Evolutionary conservation across 2,888 invertebrate genomes (phyloP), one percentile per base, ranked within the genome.

Genomic region (Ditylenchus weischeri): DNA sequence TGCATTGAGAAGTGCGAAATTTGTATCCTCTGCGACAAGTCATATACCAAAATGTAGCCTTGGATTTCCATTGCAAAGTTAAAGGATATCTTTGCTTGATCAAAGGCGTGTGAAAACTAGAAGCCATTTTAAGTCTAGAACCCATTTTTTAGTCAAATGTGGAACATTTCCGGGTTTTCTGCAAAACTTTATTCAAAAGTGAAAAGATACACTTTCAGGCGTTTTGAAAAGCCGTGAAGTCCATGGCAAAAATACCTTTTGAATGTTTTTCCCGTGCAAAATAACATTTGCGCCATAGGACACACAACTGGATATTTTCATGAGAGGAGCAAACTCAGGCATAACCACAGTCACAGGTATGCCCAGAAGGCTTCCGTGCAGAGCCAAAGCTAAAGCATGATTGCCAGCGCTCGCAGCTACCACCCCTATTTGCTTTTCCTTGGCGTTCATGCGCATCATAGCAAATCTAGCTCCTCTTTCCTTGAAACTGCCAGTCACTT

Each of bases 401-500:
- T 94, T 95, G 0, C 94, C 66, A 1, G 69, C 66, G 8, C 66
- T 66, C 35, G 69, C 69, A 18, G 69, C 69, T 23, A 68, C 65
- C 10, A 70, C 70, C 35, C 70, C 70, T 35, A 60, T 58, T 50
- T 63, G 23, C 23, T 57, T 66, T 57, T 66, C 59, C 36, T 10
- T 21, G 15, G 50, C 36, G 13, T 36, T 59, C 18, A 72, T 58
- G 29, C 64, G 29, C 43, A 72, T 29, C 48, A 76, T 73, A 19
- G 75, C 75, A 61, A 91, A 91, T 19, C 93, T 86, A 0, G 94
- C 94, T 0, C 94, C 94, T 70, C 94, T 88, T 83, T 95, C 94
- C 84, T 94, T 94, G 83, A 94, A 93, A 84, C 92, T 93, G 83
- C 94, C 94, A n/a, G 94, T 95, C 73, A 88, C 89, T 85, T 94